Conservation (phyloP, 2,113 vertebrate genomes). For the Sinocyclocheilus maitianheensis region DNA sequence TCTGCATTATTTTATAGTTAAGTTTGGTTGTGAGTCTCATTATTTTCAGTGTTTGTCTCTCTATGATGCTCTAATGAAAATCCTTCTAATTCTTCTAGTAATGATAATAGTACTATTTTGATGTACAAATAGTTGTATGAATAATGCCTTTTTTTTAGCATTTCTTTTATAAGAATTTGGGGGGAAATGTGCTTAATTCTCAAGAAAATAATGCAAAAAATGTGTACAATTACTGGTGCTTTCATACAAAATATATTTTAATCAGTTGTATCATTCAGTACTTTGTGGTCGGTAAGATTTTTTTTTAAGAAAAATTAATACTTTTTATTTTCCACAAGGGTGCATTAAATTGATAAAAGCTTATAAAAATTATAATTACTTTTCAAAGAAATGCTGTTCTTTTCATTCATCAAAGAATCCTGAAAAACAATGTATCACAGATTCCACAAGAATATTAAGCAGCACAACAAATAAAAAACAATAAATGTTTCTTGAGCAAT, state of each 20-base stretch:
- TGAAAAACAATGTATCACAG: no score
- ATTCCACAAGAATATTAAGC: no score
- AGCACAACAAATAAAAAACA: background rate
- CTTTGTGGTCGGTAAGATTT: no score
- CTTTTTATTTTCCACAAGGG: no score
- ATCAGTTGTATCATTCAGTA: no score
- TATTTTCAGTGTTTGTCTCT: background rate
- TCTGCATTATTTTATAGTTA: background rate
- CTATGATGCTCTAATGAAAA: background rate
- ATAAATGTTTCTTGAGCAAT: background rate
- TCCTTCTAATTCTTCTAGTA: background rate
- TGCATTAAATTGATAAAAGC: no score
- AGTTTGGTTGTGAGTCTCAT: background rate
- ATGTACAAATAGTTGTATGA: no score
- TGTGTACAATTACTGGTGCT: background rate
- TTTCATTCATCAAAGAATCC: no score
- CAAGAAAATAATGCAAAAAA: background rate
- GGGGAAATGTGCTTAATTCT: background rate
- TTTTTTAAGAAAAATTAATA: no score
- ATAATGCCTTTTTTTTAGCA: no score
- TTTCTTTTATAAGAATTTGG: background rate
- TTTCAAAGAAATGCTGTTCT: no score
- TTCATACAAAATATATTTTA: background rate
- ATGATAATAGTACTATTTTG: background rate
- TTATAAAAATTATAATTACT: no score